These are phyloP conservation scores for Drosophila punjabiensis DNA, from an alignment of 1,140 invertebrate genomes.

Conservation along the genomic window DNA sequence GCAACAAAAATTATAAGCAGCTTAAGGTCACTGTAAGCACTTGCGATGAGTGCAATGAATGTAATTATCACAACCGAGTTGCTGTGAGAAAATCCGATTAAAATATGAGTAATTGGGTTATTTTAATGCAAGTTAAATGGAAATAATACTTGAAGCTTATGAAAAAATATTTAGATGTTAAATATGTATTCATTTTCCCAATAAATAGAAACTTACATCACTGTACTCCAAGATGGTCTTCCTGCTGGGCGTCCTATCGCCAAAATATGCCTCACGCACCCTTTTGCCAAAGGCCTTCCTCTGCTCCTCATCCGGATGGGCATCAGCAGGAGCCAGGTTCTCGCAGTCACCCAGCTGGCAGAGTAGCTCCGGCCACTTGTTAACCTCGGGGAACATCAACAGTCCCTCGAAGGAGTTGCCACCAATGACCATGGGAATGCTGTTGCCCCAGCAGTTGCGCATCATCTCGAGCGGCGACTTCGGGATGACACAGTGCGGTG, in stretches of 20 bases:
- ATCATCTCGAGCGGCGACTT: slow-evolving; percentile 81
- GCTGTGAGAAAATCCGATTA: background rate
- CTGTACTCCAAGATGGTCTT: slow-evolving; percentile 77
- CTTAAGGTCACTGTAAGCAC: background rate
- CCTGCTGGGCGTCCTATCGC: slow-evolving; percentile 58
- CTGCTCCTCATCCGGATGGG: slow-evolving; percentile 62
- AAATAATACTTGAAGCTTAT: background rate
- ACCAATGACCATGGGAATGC: slow-evolving; percentile 85
- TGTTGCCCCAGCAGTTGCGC: slow-evolving; percentile 81
- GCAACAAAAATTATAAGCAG: background rate
- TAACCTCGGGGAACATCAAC: slow-evolving; percentile 73
- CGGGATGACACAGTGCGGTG: slow-evolving; percentile 74
- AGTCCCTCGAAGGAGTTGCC: slow-evolving; percentile 85
- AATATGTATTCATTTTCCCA: too few species aligned
- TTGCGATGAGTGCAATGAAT: background rate
- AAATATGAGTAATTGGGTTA: background rate
- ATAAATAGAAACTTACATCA: slow-evolving; percentile 64
- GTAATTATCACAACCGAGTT: background rate
- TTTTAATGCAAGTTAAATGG: background rate
- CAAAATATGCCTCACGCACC: slow-evolving; percentile 63
- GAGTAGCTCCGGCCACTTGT: slow-evolving; percentile 76
- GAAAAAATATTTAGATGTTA: too few species aligned
- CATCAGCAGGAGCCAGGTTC: slow-evolving; percentile 66
- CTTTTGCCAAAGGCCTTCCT: slow-evolving; percentile 63
- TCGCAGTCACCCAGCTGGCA: slow-evolving; percentile 69